These are phyloP conservation scores for Toxostoma redivivum DNA, from an alignment of 2,113 vertebrate genomes.

Conservation along the genomic window DNA sequence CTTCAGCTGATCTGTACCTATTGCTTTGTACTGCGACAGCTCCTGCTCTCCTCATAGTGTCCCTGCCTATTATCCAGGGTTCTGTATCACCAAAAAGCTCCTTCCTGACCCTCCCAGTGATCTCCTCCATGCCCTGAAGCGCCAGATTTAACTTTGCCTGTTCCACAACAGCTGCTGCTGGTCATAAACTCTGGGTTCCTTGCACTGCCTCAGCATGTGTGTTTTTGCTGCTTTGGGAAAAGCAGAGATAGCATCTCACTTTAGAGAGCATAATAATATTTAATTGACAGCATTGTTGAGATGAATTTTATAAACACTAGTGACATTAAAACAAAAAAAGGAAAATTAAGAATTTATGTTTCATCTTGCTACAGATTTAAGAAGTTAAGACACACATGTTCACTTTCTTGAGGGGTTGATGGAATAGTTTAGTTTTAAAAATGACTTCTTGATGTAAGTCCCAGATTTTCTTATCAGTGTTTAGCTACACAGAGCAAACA, in stretches of 20 bases:
- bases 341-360: constrained; percentile 8
- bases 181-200: neutral
- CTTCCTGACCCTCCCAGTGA: neutral
- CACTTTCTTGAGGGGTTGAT: neutral
- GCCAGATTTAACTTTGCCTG: neutral
- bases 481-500: neutral
- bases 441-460: neutral
- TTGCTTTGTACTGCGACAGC: neutral
- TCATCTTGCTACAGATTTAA: constrained; percentile 8
- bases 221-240: neutral
- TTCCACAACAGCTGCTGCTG: neutral
- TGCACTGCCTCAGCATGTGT: neutral
- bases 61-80: neutral
- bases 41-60: neutral
- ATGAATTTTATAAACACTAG: constrained; percentile 1
- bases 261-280: constrained; percentile 6
- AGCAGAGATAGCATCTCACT: constrained; percentile 23
- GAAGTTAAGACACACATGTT: neutral
- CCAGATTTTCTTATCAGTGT: neutral
- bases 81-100: neutral
- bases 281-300: constrained; percentile 30
- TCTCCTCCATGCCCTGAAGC: neutral
- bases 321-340: constrained; percentile 7
- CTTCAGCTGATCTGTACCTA: neutral
- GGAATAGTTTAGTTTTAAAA: neutral